Conservation (phyloP, 2,888 invertebrate genomes). For the Punctoribates punctum region DNA sequence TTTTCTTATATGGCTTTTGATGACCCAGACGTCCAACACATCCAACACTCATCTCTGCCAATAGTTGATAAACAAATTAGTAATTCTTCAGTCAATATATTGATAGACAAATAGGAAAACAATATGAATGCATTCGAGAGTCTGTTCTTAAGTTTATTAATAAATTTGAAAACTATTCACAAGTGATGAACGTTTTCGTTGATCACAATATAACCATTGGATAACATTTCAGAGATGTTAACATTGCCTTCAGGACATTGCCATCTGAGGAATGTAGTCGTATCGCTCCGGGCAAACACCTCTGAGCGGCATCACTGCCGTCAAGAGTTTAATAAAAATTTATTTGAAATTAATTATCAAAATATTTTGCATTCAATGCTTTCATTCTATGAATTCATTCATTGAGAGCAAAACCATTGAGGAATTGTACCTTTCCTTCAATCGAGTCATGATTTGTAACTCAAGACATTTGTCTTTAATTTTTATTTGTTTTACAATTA, state of each 20-base stretch:
- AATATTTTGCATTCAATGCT: not conserved
- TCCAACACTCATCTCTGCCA: not conserved
- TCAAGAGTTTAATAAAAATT: conserved; percentile 15
- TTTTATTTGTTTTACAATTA: too few relatives aligned
- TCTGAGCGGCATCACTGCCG: not conserved
- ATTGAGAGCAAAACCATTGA: too few relatives aligned
- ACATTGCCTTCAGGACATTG: conserved; percentile 34
- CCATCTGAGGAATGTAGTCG: conserved; percentile 32
- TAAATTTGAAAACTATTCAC: not conserved
- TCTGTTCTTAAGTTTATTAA: not conserved
- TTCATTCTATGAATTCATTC: too few relatives aligned
- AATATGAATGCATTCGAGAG: conserved; percentile 14
- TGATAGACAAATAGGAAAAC: not conserved
- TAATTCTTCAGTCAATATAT: conserved; percentile 20
- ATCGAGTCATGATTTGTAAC: not conserved
- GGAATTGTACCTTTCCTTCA: not conserved
- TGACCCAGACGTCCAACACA: conserved; percentile 16
- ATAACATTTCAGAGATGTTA: conserved; percentile 15
- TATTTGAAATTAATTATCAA: conserved; percentile 27
- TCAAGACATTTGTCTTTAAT: not conserved
- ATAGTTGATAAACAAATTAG: conserved; percentile 1
- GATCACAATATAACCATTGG: not conserved
- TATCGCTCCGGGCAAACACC: conserved; percentile 24
- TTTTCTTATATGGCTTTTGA: conserved; percentile 12
- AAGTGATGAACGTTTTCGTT: conserved; percentile 17